phyloP scores from a whole-genome alignment of 2,113 vertebrate genomes.

The Prinia subflava region DNA sequence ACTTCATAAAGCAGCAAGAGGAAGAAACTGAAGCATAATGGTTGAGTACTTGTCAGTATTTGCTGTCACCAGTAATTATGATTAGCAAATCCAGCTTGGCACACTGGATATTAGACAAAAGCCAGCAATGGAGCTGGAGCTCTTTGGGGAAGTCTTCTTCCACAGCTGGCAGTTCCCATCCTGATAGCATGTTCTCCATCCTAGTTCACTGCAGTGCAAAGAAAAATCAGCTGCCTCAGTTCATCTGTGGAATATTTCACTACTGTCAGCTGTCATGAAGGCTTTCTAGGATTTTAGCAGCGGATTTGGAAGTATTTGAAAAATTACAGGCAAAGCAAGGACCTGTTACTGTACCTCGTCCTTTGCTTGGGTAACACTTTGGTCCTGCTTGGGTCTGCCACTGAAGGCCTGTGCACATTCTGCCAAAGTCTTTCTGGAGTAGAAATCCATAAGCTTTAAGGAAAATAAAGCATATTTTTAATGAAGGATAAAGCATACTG shows the following conservation, averaged over 20 bases:
- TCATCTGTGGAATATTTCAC: background rate
- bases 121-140: background rate
- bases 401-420: background rate
- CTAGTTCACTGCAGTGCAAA: background rate
- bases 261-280: background rate
- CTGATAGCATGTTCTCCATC: accelerated
- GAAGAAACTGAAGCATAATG: background rate
- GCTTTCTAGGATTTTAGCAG: background rate
- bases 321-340: background rate
- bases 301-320: background rate
- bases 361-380: background rate
- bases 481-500: background rate
- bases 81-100: background rate
- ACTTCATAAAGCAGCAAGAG: background rate
- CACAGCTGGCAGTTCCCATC: background rate
- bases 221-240: background rate
- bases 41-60: background rate
- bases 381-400: background rate
- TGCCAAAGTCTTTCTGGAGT: background rate
- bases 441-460: background rate
- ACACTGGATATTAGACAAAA: background rate
- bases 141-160: background rate
- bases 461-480: background rate
- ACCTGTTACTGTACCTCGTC: background rate
- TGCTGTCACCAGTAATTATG: background rate